Conservation (phyloP, 2,888 invertebrate species). For the Phasia obesa region DNA sequence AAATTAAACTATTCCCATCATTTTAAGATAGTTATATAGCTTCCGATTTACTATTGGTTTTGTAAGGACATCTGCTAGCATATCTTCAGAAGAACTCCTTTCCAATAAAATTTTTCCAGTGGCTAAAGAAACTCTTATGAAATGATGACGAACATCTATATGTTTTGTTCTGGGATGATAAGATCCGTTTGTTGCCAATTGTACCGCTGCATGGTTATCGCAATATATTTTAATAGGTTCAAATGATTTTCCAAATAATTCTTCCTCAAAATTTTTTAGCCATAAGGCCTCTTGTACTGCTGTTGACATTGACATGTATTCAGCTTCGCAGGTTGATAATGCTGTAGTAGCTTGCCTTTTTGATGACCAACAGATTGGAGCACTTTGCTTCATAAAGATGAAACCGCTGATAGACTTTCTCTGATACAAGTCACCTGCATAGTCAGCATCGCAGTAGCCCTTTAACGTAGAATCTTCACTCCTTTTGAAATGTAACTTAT, state of each 20-base stretch:
- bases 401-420: constrained; percentile 37
- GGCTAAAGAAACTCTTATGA: not conserved
- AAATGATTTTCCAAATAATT: not conserved
- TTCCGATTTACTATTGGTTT: not conserved
- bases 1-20: too few species aligned
- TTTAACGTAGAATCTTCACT: constrained; percentile 82
- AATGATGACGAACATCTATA: constrained; percentile 13
- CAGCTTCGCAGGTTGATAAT: constrained; percentile 46
- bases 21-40: not conserved
- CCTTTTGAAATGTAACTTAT: constrained; percentile 11
- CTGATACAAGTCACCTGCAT: not conserved
- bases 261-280: constrained; percentile 23
- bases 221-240: constrained; percentile 25
- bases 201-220: constrained; percentile 46
- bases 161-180: constrained; percentile 31
- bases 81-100: not conserved
- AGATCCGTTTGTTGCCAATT: constrained; percentile 24
- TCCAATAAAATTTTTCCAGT: not conserved
- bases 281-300: constrained; percentile 42
- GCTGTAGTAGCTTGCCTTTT: constrained; percentile 38
- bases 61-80: not conserved
- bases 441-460: not conserved
- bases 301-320: constrained; percentile 36
- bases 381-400: constrained; percentile 28
- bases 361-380: constrained; percentile 12